Evolutionary conservation across 2,797 vertebrate species (phyloP), one percentile per base, ranked within the genome.

Genomic region (Siniperca undulata): DNA sequence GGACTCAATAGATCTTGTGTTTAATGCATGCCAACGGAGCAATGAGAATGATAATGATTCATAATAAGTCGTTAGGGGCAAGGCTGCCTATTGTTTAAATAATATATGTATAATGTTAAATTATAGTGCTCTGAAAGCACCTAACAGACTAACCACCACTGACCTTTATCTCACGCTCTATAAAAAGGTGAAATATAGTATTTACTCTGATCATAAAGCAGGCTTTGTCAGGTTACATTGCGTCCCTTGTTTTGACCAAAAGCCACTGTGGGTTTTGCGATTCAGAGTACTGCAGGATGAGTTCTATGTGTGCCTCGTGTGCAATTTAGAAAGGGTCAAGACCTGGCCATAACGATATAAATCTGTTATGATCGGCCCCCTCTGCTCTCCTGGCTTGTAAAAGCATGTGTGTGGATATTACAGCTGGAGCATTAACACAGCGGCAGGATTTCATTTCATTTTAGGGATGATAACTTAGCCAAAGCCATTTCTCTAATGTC

Each of bases 11-110:
- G 34, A 50, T 50, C 59, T 20, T 4, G 38, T 73, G 50, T 74
- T 69, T 67, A 85, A 71, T 38, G 66, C 17, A 69, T 59, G 34
- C 17, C 50, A 62, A 42, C 44, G 52, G 53, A 72, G 46, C 46
- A 60, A 71, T 64, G 44, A 59, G 30, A 30, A 56, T 22, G 62
- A 59, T 44, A 27, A 67, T 53, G 56, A 79, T 55, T 83, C 46
- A 72, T 52, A 58, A 62, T 42, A 69, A 34, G 30, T 60, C n/a
- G 17, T 65, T 46, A 7, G 16, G 40, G 53, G 50, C 34, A 53
- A 0, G 12, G 22, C 11, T 17, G 22, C 30, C 6, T 16, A 5
- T 4, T 36, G 20, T n/a, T 38, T 8, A 69, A 52, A 20, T 6
- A 20, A 20, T 66, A 27, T 27, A 19, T 38, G 10, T 12, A 56